These are phyloP conservation scores for Pygoscelis antarcticus DNA, from an alignment of 2,113 vertebrate species.

Conservation along the genomic window DNA sequence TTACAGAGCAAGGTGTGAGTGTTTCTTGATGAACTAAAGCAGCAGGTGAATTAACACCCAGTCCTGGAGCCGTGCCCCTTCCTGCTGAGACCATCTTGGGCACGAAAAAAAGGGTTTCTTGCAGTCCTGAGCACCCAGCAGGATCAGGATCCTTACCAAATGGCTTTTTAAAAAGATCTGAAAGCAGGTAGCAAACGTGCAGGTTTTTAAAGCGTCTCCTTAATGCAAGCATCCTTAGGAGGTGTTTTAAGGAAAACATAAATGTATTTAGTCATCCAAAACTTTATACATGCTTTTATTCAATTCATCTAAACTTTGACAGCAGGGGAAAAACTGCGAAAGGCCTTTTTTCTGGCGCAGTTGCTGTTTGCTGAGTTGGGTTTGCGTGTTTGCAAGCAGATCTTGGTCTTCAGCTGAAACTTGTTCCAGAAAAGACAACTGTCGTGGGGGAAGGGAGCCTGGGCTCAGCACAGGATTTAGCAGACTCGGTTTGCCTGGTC, in stretches of 20 bases:
- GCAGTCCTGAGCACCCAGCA: not conserved
- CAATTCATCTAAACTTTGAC: slow-evolving; percentile 27
- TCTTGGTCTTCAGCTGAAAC: slow-evolving; percentile 49
- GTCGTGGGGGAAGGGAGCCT: slow-evolving; percentile 42
- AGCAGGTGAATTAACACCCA: slow-evolving; percentile 34
- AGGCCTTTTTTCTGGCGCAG: not conserved
- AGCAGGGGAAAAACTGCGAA: not conserved
- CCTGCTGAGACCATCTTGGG: slow-evolving; percentile 1
- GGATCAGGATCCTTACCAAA: not conserved
- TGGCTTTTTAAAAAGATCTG: not conserved
- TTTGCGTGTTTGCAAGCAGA: slow-evolving; percentile 54
- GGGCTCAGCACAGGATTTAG: slow-evolving; percentile 35
- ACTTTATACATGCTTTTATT: slow-evolving; percentile 1
- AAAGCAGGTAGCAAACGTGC: not conserved
- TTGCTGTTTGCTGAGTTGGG: slow-evolving; percentile 35
- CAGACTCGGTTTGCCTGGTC: slow-evolving; percentile 16
- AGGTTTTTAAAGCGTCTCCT: not conserved
- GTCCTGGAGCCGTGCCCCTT: not conserved
- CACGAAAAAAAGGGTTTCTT: slow-evolving; percentile 16
- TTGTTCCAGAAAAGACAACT: slow-evolving; percentile 65
- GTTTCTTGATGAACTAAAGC: slow-evolving; percentile 29
- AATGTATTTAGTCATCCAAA: not conserved
- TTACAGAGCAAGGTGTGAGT: slow-evolving; percentile 24
- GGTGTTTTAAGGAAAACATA: not conserved
- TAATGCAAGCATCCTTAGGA: not conserved